Base-by-base conservation (phyloP, 2,888 invertebrate species). In the Patella depressa region DNA sequence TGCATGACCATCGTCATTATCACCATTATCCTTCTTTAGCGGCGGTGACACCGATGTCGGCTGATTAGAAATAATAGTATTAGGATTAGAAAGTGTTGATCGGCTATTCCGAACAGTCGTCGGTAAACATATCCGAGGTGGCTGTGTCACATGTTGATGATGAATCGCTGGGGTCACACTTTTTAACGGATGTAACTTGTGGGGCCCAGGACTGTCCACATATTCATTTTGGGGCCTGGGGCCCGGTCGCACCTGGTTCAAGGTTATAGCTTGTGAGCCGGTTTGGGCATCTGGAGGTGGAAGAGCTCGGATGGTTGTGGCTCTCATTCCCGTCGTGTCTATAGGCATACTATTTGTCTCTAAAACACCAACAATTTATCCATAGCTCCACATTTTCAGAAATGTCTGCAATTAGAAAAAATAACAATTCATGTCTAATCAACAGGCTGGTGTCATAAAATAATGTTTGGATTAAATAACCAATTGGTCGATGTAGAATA, bases 161-260 rank as follows among this genome's bases (percentile, higher is more conserved):
- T 53, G 59, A 3, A 72, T n/a, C 19, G 73, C 17, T 5, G 65
- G 69, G n/a, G 74, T 65, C 45, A 65, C 70, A 54, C 71, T 65
- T 73, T 83, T 81, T 72, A 82, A 79, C 19, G 81, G 78, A 29
- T 73, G 76, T 70, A 75, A 78, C 57, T 82, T 81, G 70, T 80
- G 83, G 3, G 86, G 81, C 14, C 85, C 83, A 14, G 88, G 88
- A 53, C 86, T 96, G 92, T 97, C 97, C 93, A 97, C 96, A 94
- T 97, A 97, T 92, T 97, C 96, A 94, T 97, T 97, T 92, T 95
- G 95, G 92, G 95, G 94, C 91, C 97, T 94, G 92, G 96, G 96
- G 92, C 96, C 96, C 88, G 97, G 96, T 91, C 97, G 94, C 87
- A 87, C 85, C 78, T 89, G 88, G 74, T 85, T 87, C 75, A 89